Percentiles rank a stretch among this genome's conserved stretches.
Evolutionary conservation across 2,888 invertebrate genomes (phyloP).

Genomic region (Agrotis exclamationis): DNA sequence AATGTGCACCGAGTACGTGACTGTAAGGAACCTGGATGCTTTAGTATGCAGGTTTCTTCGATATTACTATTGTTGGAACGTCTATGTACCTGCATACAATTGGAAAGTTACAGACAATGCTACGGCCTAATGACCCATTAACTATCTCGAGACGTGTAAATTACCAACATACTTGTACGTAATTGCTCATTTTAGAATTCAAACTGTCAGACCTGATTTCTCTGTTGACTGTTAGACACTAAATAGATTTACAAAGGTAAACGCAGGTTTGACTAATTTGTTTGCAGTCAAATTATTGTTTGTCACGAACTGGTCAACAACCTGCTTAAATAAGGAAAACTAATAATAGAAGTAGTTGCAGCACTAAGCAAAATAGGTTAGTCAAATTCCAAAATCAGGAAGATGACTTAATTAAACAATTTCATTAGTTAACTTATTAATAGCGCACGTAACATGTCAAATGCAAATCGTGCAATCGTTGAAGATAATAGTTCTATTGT

Average conservation of each 20-base stretch:
- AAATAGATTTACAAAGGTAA: slow-evolving; percentile 27
- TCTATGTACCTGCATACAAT: slow-evolving; percentile 28
- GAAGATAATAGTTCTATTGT: slow-evolving; percentile 25
- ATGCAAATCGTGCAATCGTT: slow-evolving; percentile 16
- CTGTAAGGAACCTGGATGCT: slow-evolving; percentile 60
- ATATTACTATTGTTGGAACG: slow-evolving; percentile 52
- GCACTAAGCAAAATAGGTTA: slow-evolving; percentile 4
- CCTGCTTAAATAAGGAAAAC: slow-evolving; percentile 33
- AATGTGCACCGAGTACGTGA: slow-evolving; percentile 69
- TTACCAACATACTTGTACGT: slow-evolving; percentile 46
- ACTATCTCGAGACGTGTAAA: slow-evolving; percentile 54
- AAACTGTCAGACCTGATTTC: slow-evolving; percentile 34
- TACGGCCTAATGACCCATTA: slow-evolving; percentile 72
- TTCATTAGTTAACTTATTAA: not conserved
- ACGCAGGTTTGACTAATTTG: slow-evolving; percentile 26
- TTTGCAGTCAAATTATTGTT: slow-evolving; percentile 25
- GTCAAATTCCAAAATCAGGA: slow-evolving; percentile 15
- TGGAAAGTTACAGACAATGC: slow-evolving; percentile 73
- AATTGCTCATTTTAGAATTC: slow-evolving; percentile 55
- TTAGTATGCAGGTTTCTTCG: slow-evolving; percentile 42
- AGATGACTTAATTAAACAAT: slow-evolving; percentile 21
- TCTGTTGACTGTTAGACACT: slow-evolving; percentile 24
- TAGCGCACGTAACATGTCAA: slow-evolving; percentile 13
- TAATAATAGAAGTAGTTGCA: slow-evolving; percentile 31
- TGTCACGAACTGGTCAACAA: slow-evolving; percentile 25